phyloP scores from a whole-genome alignment of 2,113 vertebrate species.

The Aegotheles bennettii region DNA sequence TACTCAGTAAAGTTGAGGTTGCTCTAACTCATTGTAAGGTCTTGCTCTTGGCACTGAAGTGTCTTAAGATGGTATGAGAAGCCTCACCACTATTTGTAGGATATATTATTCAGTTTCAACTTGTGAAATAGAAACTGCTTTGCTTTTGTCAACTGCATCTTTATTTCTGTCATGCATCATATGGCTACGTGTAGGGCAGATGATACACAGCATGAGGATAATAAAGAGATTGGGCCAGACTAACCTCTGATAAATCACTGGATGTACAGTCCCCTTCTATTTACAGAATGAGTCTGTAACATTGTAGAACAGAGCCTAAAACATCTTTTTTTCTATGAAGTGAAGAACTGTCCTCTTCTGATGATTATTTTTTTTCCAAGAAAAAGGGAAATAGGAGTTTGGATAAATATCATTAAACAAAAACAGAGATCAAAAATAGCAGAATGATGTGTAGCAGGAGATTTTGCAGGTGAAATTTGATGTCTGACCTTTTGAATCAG shows the following conservation, averaged over 20 bases:
- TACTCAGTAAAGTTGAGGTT: neutral
- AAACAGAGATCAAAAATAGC: neutral
- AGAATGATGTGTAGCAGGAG: slow-evolving; percentile 24
- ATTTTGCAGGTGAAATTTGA: slow-evolving; percentile 39
- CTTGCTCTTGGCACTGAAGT: neutral
- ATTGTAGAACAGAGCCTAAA: neutral
- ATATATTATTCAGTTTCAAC: neutral
- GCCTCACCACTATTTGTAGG: neutral
- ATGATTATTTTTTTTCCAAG: neutral
- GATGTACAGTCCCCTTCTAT: neutral
- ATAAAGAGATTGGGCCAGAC: neutral
- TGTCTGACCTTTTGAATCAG: neutral
- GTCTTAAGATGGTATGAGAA: neutral
- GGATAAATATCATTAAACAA: slow-evolving; percentile 36
- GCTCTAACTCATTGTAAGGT: neutral
- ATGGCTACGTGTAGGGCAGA: neutral
- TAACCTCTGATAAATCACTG: neutral
- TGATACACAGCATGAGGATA: neutral
- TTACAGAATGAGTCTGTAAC: neutral
- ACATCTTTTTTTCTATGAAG: neutral
- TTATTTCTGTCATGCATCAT: slow-evolving; percentile 17
- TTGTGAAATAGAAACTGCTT: neutral
- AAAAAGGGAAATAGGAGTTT: slow-evolving; percentile 11
- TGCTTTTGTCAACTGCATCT: neutral
- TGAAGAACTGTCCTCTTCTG: neutral